A percentile compares a stretch with the other conserved stretches of the same genome.
phyloP scores from a whole-genome alignment of 35 echinoderm and acorn worm species.

The Heliocidaris erythrogramma region DNA sequence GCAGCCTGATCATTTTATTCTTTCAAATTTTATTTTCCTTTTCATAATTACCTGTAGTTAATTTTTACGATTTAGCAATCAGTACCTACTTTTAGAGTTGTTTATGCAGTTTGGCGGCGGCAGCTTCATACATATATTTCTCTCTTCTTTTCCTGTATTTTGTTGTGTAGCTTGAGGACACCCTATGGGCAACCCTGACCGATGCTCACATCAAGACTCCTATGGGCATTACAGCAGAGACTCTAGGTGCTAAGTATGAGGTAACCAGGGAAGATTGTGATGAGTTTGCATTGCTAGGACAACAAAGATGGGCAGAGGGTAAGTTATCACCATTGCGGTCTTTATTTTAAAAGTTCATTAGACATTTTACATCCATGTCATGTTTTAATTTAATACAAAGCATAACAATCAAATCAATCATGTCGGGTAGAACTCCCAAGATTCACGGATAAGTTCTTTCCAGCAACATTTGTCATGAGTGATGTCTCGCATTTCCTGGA shows the following conservation, averaged over 20 bases:
- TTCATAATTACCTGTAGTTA: too few relatives aligned
- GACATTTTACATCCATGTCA: too few relatives aligned
- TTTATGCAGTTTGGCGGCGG: too few relatives aligned
- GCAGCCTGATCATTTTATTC: slow-evolving; percentile 50
- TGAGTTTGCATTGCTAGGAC: slow-evolving; percentile 80
- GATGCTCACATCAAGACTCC: slow-evolving; percentile 98
- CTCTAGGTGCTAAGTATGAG: slow-evolving; percentile 80
- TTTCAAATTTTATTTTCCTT: too few relatives aligned
- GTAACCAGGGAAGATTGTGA: slow-evolving; percentile 90
- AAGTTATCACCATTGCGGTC: background rate
- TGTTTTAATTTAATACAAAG: too few relatives aligned
- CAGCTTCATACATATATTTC: background rate
- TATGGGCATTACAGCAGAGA: slow-evolving; percentile 95
- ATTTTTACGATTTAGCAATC: too few relatives aligned
- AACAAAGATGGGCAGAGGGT: slow-evolving; percentile 93
- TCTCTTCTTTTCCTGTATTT: background rate
- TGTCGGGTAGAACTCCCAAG: too few relatives aligned
- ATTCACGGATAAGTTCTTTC: too few relatives aligned
- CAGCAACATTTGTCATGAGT: too few relatives aligned
- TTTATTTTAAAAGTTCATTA: too few relatives aligned
- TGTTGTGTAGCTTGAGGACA: slow-evolving; percentile 79
- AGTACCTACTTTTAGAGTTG: background rate
- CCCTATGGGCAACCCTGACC: slow-evolving; percentile 89
- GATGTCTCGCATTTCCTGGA: too few relatives aligned
- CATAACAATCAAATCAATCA: too few relatives aligned